Evolutionary conservation across 2,797 vertebrate species (phyloP).

Genomic region (Fratercula arctica): DNA sequence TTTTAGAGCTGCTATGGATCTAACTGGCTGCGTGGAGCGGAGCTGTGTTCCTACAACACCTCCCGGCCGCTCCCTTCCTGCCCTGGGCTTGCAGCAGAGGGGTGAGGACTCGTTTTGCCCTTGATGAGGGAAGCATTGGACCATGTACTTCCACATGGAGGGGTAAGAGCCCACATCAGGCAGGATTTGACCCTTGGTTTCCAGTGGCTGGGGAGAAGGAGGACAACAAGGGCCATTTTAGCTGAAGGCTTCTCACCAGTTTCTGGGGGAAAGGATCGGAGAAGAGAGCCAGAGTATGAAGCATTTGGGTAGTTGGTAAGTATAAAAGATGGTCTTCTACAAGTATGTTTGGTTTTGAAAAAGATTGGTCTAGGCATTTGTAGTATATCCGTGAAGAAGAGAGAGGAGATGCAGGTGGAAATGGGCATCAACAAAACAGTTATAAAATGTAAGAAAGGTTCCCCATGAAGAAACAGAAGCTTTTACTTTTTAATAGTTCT

Average conservation of each 20-base stretch:
- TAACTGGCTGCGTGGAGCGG: accelerated
- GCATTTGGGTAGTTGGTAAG: not conserved
- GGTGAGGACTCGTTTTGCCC: not conserved
- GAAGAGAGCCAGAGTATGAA: not conserved
- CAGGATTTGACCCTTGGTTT: not conserved
- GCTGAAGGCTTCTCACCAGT: not conserved
- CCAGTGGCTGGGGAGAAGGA: not conserved
- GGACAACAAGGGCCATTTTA: not conserved
- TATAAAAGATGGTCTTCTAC: not conserved
- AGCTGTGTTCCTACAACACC: not conserved
- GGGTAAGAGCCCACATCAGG: accelerated
- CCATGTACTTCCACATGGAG: accelerated
- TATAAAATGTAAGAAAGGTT: not conserved
- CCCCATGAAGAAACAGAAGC: not conserved
- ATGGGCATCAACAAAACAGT: not conserved
- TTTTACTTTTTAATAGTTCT: not conserved
- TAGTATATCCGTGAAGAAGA: not conserved
- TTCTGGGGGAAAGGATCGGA: not conserved
- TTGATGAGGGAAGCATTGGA: not conserved
- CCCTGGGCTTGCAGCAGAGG: not conserved
- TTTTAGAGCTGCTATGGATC: not conserved
- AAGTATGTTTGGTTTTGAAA: not conserved
- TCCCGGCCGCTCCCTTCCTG: not conserved
- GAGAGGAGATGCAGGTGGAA: not conserved
- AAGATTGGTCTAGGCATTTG: not conserved